Evolutionary conservation across 2,113 vertebrate species (phyloP).

Genomic region (Corythornis madagascariensis): DNA sequence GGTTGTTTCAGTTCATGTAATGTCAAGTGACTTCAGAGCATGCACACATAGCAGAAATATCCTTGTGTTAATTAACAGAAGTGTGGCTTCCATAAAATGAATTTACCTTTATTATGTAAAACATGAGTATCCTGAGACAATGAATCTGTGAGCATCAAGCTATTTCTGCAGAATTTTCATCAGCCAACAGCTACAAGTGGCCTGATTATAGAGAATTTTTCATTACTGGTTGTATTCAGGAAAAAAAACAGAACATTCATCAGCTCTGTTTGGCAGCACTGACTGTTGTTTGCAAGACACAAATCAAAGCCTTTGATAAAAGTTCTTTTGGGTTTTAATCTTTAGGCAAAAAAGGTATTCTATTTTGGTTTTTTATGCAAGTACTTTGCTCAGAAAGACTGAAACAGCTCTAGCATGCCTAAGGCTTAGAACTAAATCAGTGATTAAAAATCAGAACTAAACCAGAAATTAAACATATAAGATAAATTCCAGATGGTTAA

Average conservation of each 20-base stretch:
- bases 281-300: neutral
- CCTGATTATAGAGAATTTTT: neutral
- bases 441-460: neutral
- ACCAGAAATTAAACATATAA: neutral
- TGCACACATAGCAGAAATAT: neutral
- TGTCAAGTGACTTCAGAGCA: neutral
- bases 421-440: neutral
- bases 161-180: neutral
- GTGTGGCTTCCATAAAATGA: neutral
- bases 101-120: neutral
- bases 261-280: neutral
- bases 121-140: neutral
- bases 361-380: neutral
- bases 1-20: neutral
- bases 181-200: neutral
- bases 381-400: neutral
- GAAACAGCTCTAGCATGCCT: neutral
- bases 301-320: neutral
- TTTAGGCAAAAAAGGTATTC: neutral
- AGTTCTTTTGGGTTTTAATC: neutral
- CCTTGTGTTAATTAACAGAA: neutral
- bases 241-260: neutral
- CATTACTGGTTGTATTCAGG: neutral
- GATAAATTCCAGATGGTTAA: neutral
- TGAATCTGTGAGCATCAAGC: neutral